phyloP scores from a whole-genome alignment of 2,888 invertebrate genomes.

The Oligia fasciuncula region DNA sequence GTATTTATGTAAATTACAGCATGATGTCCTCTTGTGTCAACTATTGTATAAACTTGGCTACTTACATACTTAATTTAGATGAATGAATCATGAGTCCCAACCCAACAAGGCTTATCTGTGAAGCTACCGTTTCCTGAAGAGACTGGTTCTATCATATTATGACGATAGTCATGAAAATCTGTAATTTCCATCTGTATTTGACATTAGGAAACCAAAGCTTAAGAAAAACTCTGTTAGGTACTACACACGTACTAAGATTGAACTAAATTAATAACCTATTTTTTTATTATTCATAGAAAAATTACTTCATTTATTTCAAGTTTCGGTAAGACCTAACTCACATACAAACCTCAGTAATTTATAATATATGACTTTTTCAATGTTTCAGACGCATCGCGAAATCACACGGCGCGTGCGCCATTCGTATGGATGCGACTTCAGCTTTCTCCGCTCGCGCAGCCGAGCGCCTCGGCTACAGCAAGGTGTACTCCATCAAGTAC shows the following conservation, averaged over 20 bases:
- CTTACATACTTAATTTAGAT: background rate
- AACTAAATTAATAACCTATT: no score
- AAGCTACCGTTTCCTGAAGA: no score
- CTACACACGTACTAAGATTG: no score
- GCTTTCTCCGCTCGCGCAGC: slow-evolving; percentile 94
- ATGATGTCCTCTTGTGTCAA: slow-evolving; percentile 17
- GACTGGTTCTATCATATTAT: no score
- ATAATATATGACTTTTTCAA: background rate
- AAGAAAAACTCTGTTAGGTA: no score
- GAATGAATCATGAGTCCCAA: background rate
- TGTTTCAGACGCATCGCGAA: slow-evolving; percentile 85
- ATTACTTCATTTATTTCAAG: no score
- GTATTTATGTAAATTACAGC: slow-evolving; percentile 24
- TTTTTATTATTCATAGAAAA: no score
- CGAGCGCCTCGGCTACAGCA: slow-evolving; percentile 92
- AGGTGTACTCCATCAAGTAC: slow-evolving; percentile 92
- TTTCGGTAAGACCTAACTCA: no score
- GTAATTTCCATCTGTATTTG: no score
- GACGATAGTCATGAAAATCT: no score
- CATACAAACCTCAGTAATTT: no score
- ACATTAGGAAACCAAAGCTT: no score
- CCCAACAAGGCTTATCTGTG: background rate
- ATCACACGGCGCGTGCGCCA: slow-evolving; percentile 89
- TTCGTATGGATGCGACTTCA: slow-evolving; percentile 94
- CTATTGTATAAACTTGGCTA: background rate